Base-by-base conservation (phyloP, 2,888 invertebrate genomes). In the Melinaea menophilus region DNA sequence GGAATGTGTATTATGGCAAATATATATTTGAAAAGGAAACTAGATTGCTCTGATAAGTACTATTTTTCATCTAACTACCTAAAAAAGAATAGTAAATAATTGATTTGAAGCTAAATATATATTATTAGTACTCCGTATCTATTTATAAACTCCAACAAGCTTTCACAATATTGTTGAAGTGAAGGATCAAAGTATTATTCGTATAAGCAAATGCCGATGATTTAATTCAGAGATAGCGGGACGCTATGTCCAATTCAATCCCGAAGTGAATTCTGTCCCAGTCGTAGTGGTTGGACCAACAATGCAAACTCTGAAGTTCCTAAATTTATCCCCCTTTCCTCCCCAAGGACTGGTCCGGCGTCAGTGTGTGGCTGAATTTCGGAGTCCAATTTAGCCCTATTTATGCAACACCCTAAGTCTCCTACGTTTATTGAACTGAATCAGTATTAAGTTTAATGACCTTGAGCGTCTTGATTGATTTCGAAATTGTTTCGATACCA, bases 241-340 rank as follows among this genome's bases (percentile, higher is more conserved):
- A 77, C 78, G 77, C 78, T 77, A 79, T 77, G 80, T 82, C 76
- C 82, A 81, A 84, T 83, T 82, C 81, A 82, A 83, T 83, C 79
- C 79, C 79, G 69, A 79, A 78, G 82, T 75, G 82, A 79, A 82
- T 84, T 82, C 72, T 66, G 77, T 70, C 69, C 71, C 71, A 79
- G 75, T 78, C 79, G 76, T 71, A 75, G 80, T 68, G 80, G 81
- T 80, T 75, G 78, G 77, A 78, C 79, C 79, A 81, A 80, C 82
- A 84, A 77, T 82, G 82, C 84, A 82, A 80, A 81, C 81, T 81
- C 75, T 69, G 76, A 81, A 88, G 85, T 88, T 88, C 82, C 79
- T 76, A 86, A 88, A 84, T 87, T 84, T 75, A 77, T 76, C 75
- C 77, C 73, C 68, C 58, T 62, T 59, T 61, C 68, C 64, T 68